Evolutionary conservation across 2,888 invertebrate genomes (phyloP).

Genomic region (Mimachlamys varia): DNA sequence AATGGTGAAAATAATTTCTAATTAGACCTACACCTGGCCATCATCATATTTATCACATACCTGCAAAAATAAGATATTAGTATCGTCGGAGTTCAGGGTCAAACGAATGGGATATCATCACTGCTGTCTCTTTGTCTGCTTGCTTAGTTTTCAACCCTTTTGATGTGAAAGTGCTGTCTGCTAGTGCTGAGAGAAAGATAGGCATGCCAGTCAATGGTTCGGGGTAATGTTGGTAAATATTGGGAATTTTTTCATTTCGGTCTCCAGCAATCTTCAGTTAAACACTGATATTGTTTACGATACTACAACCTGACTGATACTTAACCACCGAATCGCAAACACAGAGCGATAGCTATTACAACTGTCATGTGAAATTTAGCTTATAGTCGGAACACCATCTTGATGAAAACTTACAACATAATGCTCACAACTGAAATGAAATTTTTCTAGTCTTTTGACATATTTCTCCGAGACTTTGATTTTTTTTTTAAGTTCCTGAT

Average conservation of each 20-base stretch:
- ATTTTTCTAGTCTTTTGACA: background rate
- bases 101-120: background rate
- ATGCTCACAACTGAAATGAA: background rate
- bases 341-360: background rate
- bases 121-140: constrained; percentile 23
- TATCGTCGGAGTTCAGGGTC: constrained; percentile 1
- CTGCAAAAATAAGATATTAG: background rate
- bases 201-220: background rate
- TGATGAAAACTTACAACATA: background rate
- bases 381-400: background rate
- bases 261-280: background rate
- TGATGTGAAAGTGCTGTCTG: background rate
- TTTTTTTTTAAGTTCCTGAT: background rate
- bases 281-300: background rate
- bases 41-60: background rate
- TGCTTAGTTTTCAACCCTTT: background rate
- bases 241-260: background rate
- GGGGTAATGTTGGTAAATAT: background rate
- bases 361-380: background rate
- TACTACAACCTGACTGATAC: constrained; percentile 14
- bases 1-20: background rate
- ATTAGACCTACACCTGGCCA: background rate
- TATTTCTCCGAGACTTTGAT: constrained; percentile 8
- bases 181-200: background rate
- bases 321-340: background rate